phyloP scores from a whole-genome alignment of 2,113 vertebrate genomes.

The Ploceus nigricollis region DNA sequence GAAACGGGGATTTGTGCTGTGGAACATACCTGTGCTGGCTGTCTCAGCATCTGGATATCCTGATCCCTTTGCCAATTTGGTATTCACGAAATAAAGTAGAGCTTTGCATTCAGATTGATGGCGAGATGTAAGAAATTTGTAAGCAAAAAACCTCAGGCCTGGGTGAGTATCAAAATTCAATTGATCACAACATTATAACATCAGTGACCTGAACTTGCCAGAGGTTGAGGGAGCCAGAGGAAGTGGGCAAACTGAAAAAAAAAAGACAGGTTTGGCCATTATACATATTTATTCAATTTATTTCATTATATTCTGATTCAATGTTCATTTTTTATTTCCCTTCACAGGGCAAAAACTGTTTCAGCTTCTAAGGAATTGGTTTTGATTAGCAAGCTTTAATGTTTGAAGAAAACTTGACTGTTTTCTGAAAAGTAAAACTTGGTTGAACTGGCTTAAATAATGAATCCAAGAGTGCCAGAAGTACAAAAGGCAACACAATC shows the following conservation, averaged over 20 bases:
- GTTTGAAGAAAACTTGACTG: background rate
- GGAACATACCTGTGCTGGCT: background rate
- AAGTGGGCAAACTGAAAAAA: background rate
- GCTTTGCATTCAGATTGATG: background rate
- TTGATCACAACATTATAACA: background rate
- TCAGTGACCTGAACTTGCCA: background rate
- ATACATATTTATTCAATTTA: background rate
- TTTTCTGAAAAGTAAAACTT: background rate
- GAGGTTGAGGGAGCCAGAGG: background rate
- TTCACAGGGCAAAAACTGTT: background rate
- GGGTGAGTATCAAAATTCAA: background rate
- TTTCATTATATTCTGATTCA: background rate
- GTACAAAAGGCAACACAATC: background rate
- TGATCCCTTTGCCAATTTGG: background rate
- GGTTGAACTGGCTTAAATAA: background rate
- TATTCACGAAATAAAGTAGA: background rate
- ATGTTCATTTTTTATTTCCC: background rate
- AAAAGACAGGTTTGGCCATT: background rate
- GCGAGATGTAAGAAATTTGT: background rate
- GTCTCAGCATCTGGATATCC: background rate
- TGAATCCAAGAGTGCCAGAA: background rate
- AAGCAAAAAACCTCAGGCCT: background rate
- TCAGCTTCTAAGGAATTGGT: background rate
- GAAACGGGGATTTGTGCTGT: background rate
- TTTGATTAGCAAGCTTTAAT: background rate